These are phyloP conservation scores for Psittacula derbiana DNA, from an alignment of 2,797 vertebrate species.

Conservation along the genomic window DNA sequence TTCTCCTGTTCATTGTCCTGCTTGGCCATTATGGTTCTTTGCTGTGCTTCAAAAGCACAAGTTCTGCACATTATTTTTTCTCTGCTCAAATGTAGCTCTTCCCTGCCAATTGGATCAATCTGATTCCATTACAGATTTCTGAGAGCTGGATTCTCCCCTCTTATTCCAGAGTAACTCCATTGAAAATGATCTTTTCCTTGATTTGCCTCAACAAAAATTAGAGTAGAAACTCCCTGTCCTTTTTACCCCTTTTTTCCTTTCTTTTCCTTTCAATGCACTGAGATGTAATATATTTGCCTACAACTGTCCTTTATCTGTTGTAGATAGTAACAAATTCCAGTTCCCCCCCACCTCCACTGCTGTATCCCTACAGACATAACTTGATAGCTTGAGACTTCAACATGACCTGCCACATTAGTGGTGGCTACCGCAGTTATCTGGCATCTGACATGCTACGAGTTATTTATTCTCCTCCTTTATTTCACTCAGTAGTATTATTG, in stretches of 20 bases:
- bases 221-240: neutral
- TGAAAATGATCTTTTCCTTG: slow-evolving; percentile 32
- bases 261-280: neutral
- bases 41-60: slow-evolving; percentile 48
- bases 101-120: slow-evolving; percentile 52
- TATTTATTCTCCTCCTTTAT: neutral
- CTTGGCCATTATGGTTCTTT: slow-evolving; percentile 50
- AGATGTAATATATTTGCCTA: neutral
- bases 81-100: slow-evolving; percentile 4
- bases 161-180: neutral
- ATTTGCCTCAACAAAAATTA: neutral
- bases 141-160: slow-evolving; percentile 31
- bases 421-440: neutral
- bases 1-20: slow-evolving; percentile 38
- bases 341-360: neutral
- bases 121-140: slow-evolving; percentile 50
- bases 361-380: neutral
- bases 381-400: neutral
- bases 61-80: slow-evolving; percentile 21
- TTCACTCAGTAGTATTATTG: neutral
- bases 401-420: neutral
- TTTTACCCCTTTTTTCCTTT: neutral
- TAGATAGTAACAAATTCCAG: neutral
- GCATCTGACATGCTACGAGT: neutral
- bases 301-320: neutral